Evolutionary conservation across 2,113 vertebrate species (phyloP).

Genomic region (Upupa epops): DNA sequence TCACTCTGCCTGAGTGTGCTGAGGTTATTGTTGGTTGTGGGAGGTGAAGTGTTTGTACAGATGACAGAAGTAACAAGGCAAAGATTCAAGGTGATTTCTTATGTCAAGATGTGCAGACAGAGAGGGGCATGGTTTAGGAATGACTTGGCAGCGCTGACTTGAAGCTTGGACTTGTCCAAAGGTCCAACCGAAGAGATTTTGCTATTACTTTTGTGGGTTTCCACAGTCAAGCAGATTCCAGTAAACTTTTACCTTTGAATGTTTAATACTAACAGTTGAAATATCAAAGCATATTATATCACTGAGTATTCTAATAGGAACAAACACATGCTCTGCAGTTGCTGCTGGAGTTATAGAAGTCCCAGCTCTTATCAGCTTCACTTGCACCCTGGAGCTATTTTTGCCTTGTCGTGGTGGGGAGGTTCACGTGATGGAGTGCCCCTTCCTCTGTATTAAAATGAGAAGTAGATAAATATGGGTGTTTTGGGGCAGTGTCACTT

Average conservation of each 20-base stretch:
- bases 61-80: not conserved
- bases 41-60: not conserved
- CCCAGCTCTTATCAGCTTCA: too few relatives aligned
- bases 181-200: too few relatives aligned
- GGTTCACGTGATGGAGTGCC: not conserved
- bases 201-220: not conserved
- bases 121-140: not conserved
- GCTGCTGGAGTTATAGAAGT: not conserved
- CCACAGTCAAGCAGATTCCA: not conserved
- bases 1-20: rapidly evolving
- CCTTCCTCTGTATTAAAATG: not conserved
- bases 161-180: too few relatives aligned
- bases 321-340: not conserved
- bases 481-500: not conserved
- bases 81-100: rapidly evolving
- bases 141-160: too few relatives aligned
- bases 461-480: not conserved
- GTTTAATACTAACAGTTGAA: not conserved
- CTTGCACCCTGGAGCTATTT: too few relatives aligned
- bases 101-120: not conserved
- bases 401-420: rapidly evolving
- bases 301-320: not conserved
- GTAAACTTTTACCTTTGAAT: not conserved
- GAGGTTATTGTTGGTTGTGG: not conserved
- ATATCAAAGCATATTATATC: not conserved